Base-by-base conservation (phyloP, 2,888 invertebrate genomes). In the Cetonia aurata region DNA sequence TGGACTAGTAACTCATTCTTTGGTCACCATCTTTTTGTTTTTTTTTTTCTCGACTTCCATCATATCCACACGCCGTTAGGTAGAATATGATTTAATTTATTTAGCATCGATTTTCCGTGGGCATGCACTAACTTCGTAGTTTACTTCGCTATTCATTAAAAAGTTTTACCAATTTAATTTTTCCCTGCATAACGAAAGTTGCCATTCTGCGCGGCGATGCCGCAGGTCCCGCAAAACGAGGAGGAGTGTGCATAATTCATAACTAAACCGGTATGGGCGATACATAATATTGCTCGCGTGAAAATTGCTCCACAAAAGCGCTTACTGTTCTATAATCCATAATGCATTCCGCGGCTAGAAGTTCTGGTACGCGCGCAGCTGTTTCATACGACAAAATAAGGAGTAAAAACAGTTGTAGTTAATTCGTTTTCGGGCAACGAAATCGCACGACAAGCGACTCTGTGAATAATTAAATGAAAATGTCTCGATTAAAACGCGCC, bases 131-230 rank as follows among this genome's bases (percentile, higher is more conserved):
- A n/a, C n/a, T n/a, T n/a, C n/a, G n/a, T n/a, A 25, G 25, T 25
- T 25, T n/a, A 60, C 46, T 60, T 60, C 44, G 60, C 46, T 46
- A 60, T 60, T 60, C 60, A 60, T 60, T 60, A 60, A 60, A 48
- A 60, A 60, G 60, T 60, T 60, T 56, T 44, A 46, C 46, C n/a
- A 25, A 46, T 46, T 60, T 60, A 60, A 60, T 60, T 60, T 60
- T 60, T 60, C 60, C 25, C 44, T 19, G 60, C 46, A 33, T 46
- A 44, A 46, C 44, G 60, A 25, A 60, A 60, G 60, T 60, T 60
- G 44, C 15, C 25, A 4, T 4, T 25, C 25, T 25, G n/a, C 25
- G 6, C 10, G n/a, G 44, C 31, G 44, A 60, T 60, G 60, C 60
- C 31, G 25, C 25, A 4, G 46, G 1, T 44, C 44, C 46, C 9